Evolutionary conservation across 2,888 invertebrate species (phyloP), one percentile per base, ranked within the genome.

Genomic region (Acanthococcus lagerstroemiae): DNA sequence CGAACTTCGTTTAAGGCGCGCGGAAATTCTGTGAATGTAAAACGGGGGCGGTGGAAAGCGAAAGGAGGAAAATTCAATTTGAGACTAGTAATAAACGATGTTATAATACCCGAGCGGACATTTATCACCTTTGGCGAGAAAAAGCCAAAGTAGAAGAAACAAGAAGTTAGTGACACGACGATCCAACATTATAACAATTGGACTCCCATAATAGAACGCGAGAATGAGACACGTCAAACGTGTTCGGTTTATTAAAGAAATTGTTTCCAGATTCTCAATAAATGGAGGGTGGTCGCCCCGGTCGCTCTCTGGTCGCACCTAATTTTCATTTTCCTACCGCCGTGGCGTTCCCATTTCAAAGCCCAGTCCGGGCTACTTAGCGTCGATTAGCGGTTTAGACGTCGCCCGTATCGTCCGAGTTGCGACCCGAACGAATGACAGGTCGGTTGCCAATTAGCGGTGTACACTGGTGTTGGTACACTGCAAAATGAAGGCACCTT

Each of bases 61-160:
- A 37, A 3, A n/a, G 3, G 37, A 37, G n/a, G 37, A 37, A 37
- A 37, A 37, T 37, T 37, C 37, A 37, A 37, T 37, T 37, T 37
- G 58, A 58, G 58, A 58, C 58, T 45, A 44, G 58, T 58, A 58
- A 58, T 58, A 58, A 58, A 58, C 58, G 58, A 58, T 58, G 58
- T 58, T 58, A 58, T 58, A 58, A 58, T 58, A 58, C 58, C 58
- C 58, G 58, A 45, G 58, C 45, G 58, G 58, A 58, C 58, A 58
- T 58, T 58, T 58, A 45, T 58, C 58, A 58, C 58, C 58, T 58
- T 58, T 58, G 58, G 45, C 45, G 37, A 45, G 58, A 58, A n/a
- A n/a, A 58, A 58, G 45, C 58, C 58, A 45, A 44, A n/a, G n/a
- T n/a, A n/a, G 58, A 58, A 45, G 58, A 45, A 58, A 58, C 58